These are phyloP conservation scores for Ariolimax columbianus DNA, from an alignment of 2,888 invertebrate genomes.

Conservation along the genomic window DNA sequence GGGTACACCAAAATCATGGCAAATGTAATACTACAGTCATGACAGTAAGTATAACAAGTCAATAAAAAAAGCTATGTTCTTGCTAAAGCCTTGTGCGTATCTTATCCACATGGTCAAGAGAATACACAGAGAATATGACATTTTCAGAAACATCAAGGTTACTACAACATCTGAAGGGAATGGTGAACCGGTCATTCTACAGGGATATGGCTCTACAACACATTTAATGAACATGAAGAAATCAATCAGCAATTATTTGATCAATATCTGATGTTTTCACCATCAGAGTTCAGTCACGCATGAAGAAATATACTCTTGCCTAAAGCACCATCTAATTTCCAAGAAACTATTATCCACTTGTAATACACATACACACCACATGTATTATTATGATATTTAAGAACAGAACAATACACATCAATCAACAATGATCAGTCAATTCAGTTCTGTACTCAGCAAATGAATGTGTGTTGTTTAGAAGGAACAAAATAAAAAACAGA, in stretches of 20 bases:
- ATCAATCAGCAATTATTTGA: neutral
- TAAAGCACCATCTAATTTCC: too few species aligned
- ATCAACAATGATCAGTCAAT: too few species aligned
- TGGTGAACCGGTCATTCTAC: conserved; percentile 41
- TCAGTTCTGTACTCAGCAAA: too few species aligned
- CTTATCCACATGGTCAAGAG: conserved; percentile 37
- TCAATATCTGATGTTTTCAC: neutral
- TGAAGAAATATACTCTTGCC: neutral
- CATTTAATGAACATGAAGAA: neutral
- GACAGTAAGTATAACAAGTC: conserved; percentile 24
- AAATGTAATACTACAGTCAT: neutral
- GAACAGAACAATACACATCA: too few species aligned
- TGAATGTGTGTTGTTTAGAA: too few species aligned
- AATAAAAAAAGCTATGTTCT: conserved; percentile 43
- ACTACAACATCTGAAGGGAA: conserved; percentile 29
- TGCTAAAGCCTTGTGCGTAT: conserved; percentile 48
- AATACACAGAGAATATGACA: conserved; percentile 30
- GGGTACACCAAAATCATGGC: neutral
- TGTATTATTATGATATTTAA: too few species aligned
- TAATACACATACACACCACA: too few species aligned
- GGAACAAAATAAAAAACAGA: too few species aligned
- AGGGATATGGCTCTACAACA: neutral
- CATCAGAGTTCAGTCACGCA: neutral
- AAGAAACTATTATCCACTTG: neutral
- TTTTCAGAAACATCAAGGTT: conserved; percentile 13